These are phyloP conservation scores for Microctenopoma stevenorrisi DNA, from an alignment of 2,797 vertebrate genomes.

Conservation along the genomic window DNA sequence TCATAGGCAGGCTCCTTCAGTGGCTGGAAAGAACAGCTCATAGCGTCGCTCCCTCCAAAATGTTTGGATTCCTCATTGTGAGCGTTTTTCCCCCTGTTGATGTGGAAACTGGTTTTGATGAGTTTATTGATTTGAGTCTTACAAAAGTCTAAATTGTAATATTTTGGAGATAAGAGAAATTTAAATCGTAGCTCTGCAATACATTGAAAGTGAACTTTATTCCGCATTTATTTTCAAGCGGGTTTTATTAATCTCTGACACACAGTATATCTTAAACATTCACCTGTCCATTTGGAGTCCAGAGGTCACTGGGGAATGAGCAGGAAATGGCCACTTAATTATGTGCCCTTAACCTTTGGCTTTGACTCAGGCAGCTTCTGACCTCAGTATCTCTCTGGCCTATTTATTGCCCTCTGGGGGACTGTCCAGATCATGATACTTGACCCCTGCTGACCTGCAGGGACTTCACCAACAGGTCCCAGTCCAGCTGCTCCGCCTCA, in stretches of 20 bases:
- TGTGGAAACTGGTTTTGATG: slow-evolving; percentile 14
- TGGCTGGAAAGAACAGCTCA: slow-evolving; percentile 82
- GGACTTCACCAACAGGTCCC: slow-evolving; percentile 69
- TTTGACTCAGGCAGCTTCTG: slow-evolving; percentile 63
- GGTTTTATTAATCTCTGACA: too few species aligned
- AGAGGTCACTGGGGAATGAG: slow-evolving; percentile 76
- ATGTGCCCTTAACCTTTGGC: slow-evolving; percentile 80
- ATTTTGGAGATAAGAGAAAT: background rate
- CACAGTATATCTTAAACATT: background rate
- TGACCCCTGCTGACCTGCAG: slow-evolving; percentile 63
- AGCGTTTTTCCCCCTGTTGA: slow-evolving; percentile 9
- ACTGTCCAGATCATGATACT: slow-evolving; percentile 70
- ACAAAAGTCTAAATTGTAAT: background rate
- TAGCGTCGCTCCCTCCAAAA: slow-evolving; percentile 79
- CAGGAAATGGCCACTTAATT: slow-evolving; percentile 83
- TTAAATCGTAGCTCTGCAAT: background rate
- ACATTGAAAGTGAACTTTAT: background rate
- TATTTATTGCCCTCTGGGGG: slow-evolving; percentile 82
- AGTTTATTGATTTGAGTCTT: slow-evolving; percentile 5
- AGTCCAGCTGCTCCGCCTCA: slow-evolving; percentile 45
- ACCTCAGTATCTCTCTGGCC: slow-evolving; percentile 65
- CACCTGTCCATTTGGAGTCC: slow-evolving; percentile 44
- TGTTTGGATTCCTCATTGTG: slow-evolving; percentile 37
- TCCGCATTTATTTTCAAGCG: background rate
- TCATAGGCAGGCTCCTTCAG: slow-evolving; percentile 83